Evolutionary conservation across 2,797 vertebrate species (phyloP), one percentile per base, ranked within the genome.

Genomic region (Podargus strigoides): DNA sequence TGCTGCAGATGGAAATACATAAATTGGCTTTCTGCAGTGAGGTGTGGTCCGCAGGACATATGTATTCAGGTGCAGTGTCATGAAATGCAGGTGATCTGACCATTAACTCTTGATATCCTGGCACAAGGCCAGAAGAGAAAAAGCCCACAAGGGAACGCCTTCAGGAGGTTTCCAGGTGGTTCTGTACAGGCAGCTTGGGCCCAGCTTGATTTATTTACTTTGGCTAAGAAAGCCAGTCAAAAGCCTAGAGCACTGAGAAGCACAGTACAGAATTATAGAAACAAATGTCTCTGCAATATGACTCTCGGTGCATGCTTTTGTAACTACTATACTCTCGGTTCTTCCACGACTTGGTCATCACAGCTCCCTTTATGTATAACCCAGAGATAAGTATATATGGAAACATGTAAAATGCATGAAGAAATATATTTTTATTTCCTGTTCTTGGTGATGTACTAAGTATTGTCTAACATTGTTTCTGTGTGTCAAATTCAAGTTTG

Each of bases 191-290:
- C 87, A 88, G 20, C 44, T 84, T 91, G 73, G 53, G 72, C 42
- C 22, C 79, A 94, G 82, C 53, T 87, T 91, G 89, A 89, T 94
- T 89, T 94, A 89, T 94, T 95, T 96, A 53, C 46, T 91, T 96
- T 96, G 93, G 79, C 85, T 91, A 62, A 62, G 74, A 92, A 75
- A 4, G 0, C 16, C 46, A 69, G 76, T 86, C 44, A 88, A 88
- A 95, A 87, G 32, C 68, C 68, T 75, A 73, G 49, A 91, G 63
- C 42, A 10, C 70, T 66, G 70, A 28, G 32, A 47, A 85, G 19
- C 41, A 68, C 30, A 11, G 59, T 21, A 22, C 0, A 62, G 82
- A 80, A 11, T 55, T 21, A 22, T 0, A 62, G 82, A 80, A 87
- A 81, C 16, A 56, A 86, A 92, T 24, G 2, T 2, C 7, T 72